Evolutionary conservation across 2,113 vertebrate genomes (phyloP).

Genomic region (Manacus vitellinus): DNA sequence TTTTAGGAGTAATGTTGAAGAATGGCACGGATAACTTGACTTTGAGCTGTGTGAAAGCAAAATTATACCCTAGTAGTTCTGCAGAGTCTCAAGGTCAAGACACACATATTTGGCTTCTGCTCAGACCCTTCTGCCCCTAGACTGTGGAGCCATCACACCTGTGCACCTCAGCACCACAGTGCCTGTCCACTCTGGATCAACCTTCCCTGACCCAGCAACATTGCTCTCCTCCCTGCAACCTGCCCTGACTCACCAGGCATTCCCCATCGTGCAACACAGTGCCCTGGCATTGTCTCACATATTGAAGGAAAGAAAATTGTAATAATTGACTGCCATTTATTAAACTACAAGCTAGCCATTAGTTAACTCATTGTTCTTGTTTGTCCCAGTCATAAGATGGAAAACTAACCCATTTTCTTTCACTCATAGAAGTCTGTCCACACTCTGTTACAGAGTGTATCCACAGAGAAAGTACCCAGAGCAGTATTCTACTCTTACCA

Average conservation of each 20-base stretch:
- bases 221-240: not conserved
- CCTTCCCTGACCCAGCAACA: not conserved
- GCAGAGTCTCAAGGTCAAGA: not conserved
- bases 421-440: not conserved
- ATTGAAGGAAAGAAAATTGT: not conserved
- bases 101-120: not conserved
- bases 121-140: not conserved
- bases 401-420: not conserved
- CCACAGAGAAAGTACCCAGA: not conserved
- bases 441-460: not conserved
- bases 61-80: not conserved
- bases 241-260: not conserved
- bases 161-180: not conserved
- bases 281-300: not conserved
- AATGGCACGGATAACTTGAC: not conserved
- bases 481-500: not conserved
- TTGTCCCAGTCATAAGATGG: not conserved
- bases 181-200: not conserved
- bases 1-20: not conserved
- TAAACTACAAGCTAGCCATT: not conserved
- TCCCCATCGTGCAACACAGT: accelerated
- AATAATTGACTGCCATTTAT: not conserved
- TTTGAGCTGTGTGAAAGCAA: not conserved
- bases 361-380: not conserved
- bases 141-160: accelerated